Evolutionary conservation across 2,888 invertebrate species (phyloP).

Genomic region (Euproctis similis): DNA sequence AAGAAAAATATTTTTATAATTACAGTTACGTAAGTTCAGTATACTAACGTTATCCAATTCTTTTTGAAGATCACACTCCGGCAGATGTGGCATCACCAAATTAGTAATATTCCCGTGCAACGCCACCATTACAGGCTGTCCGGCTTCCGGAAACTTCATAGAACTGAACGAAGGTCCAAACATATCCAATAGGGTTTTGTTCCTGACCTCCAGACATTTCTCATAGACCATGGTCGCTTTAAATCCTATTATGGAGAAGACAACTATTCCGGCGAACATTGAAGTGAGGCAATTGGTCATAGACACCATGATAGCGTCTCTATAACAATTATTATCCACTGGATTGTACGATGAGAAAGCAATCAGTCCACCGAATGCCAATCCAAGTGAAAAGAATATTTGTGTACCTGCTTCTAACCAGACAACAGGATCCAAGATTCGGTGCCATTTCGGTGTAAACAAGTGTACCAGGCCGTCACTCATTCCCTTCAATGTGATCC

Average conservation of each 20-base stretch:
- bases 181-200: constrained; percentile 74
- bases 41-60: constrained; percentile 90
- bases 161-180: constrained; percentile 70
- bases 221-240: constrained; percentile 91
- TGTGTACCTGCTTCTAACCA: constrained; percentile 99
- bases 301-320: constrained; percentile 94
- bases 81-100: constrained; percentile 79
- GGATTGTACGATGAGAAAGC: constrained; percentile 98
- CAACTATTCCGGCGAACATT: constrained; percentile 97
- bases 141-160: constrained; percentile 73
- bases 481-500: constrained; percentile 92
- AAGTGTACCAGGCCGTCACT: constrained; percentile 89
- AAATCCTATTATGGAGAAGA: constrained; percentile 96
- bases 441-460: constrained; percentile 95
- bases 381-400: constrained; percentile 96
- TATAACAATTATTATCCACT: constrained; percentile 95
- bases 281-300: constrained; percentile 95
- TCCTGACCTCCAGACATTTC: constrained; percentile 80
- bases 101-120: constrained; percentile 73
- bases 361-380: constrained; percentile 96
- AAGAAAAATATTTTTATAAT: no score
- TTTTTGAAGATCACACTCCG: constrained; percentile 87
- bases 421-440: constrained; percentile 92
- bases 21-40: no score
- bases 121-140: constrained; percentile 69